These are phyloP conservation scores for Amphiura filiformis DNA, from an alignment of 35 echinoderm and acorn worm genomes.

Conservation along the genomic window DNA sequence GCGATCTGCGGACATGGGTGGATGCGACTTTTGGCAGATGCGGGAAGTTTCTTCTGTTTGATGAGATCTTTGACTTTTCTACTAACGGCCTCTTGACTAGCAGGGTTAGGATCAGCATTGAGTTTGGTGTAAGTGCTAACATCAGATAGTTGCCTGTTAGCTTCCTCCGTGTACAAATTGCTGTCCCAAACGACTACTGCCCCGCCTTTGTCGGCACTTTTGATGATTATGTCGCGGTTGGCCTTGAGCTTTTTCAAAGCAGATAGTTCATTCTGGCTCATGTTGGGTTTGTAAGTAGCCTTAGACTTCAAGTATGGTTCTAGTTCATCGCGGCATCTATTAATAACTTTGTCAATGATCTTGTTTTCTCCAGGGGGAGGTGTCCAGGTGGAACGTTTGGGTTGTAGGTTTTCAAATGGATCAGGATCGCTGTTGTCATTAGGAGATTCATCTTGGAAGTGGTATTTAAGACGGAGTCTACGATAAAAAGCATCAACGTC, in stretches of 20 bases:
- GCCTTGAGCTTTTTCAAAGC: background rate
- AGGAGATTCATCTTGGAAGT: background rate
- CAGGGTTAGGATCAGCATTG: constrained; percentile 13
- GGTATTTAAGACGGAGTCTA: background rate
- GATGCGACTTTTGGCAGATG: background rate
- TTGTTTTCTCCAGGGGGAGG: no score
- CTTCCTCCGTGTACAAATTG: constrained; percentile 12
- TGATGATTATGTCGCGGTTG: constrained; percentile 14
- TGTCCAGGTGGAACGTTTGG: no score
- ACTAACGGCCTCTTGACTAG: background rate
- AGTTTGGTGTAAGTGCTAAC: background rate
- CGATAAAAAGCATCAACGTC: background rate
- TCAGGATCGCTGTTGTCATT: no score
- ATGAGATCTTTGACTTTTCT: constrained; percentile 27
- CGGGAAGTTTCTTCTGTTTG: background rate
- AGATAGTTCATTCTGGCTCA: no score
- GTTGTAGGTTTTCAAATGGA: no score
- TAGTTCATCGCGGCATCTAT: background rate
- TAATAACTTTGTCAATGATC: no score
- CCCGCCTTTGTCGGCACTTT: no score
- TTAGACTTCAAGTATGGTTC: background rate
- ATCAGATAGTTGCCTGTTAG: constrained; percentile 20
- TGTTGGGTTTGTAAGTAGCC: no score
- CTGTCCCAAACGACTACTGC: constrained; percentile 28
- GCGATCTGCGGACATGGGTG: background rate